These are phyloP conservation scores for Pyralis farinalis DNA, from an alignment of 2,888 invertebrate species.

Conservation along the genomic window DNA sequence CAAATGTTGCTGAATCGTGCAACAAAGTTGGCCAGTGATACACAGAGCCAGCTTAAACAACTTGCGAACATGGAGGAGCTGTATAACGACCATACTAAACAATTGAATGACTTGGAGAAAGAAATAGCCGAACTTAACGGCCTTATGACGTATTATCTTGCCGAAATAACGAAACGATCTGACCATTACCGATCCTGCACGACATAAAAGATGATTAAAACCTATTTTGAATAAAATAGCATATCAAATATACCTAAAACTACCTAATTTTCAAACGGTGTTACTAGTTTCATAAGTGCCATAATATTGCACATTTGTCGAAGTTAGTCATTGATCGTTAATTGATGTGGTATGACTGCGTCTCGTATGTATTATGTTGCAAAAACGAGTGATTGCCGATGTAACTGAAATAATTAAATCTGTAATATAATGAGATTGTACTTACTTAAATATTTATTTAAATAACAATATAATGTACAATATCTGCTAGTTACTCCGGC, in stretches of 20 bases:
- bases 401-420: not conserved
- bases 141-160: slow-evolving; percentile 84
- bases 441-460: slow-evolving; percentile 4
- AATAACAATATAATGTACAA: slow-evolving; percentile 1
- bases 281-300: slow-evolving; percentile 43
- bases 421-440: slow-evolving; percentile 3
- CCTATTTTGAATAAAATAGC: not conserved
- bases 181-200: slow-evolving; percentile 83
- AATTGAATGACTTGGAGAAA: slow-evolving; percentile 79
- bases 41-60: slow-evolving; percentile 86
- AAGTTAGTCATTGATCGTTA: slow-evolving; percentile 36
- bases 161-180: slow-evolving; percentile 82
- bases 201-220: slow-evolving; percentile 36
- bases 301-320: slow-evolving; percentile 36
- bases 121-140: slow-evolving; percentile 82
- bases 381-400: slow-evolving; percentile 18
- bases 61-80: slow-evolving; percentile 86
- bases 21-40: slow-evolving; percentile 89
- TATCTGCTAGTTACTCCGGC: not conserved
- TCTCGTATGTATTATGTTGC: slow-evolving; percentile 36
- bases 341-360: slow-evolving; percentile 53
- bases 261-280: slow-evolving; percentile 13
- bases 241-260: slow-evolving; percentile 5
- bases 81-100: slow-evolving; percentile 84
- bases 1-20: slow-evolving; percentile 89